Percentiles rank a stretch among this genome's conserved stretches.
Evolutionary conservation across 2,888 invertebrate species (phyloP).

Genomic region (Embidobia sp.): DNA sequence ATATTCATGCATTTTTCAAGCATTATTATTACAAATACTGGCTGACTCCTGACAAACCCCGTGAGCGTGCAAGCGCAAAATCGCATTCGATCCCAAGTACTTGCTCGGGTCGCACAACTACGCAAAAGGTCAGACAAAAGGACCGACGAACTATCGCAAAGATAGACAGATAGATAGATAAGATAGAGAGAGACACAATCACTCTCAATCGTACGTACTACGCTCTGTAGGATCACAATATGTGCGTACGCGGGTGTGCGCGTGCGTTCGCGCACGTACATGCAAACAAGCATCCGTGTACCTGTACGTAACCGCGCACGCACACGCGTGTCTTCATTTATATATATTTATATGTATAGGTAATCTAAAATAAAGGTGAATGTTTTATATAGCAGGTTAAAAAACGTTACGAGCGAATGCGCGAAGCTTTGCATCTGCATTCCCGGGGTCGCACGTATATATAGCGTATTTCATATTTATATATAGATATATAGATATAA

Average conservation of each 20-base stretch:
- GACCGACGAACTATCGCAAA: conserved; percentile 65
- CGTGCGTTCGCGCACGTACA: too few relatives aligned
- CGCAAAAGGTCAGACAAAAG: conserved; percentile 65
- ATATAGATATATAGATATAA: conserved; percentile 71
- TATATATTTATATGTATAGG: conserved; percentile 33
- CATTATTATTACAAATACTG: conserved; percentile 93
- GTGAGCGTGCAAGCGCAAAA: conserved; percentile 81
- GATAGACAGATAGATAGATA: conserved; percentile 56
- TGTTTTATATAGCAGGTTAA: conserved; percentile 61
- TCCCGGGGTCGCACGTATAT: conserved; percentile 77
- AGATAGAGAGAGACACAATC: conserved; percentile 62
- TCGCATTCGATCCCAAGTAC: conserved; percentile 78
- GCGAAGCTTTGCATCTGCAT: conserved; percentile 77
- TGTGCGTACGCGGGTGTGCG: conserved; percentile 27
- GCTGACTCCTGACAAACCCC: conserved; percentile 83
- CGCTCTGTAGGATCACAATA: conserved; percentile 62
- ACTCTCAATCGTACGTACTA: conserved; percentile 65
- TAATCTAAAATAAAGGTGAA: conserved; percentile 64
- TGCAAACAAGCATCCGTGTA: not conserved
- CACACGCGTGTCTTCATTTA: conserved; percentile 3
- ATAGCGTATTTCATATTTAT: conserved; percentile 74
- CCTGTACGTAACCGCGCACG: conserved; percentile 8
- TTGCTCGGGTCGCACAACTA: conserved; percentile 67
- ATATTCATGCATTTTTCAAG: conserved; percentile 93
- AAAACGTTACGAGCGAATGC: conserved; percentile 71